Evolutionary conservation across 2,888 invertebrate species (phyloP).

Genomic region (Brenthis daphne): DNA sequence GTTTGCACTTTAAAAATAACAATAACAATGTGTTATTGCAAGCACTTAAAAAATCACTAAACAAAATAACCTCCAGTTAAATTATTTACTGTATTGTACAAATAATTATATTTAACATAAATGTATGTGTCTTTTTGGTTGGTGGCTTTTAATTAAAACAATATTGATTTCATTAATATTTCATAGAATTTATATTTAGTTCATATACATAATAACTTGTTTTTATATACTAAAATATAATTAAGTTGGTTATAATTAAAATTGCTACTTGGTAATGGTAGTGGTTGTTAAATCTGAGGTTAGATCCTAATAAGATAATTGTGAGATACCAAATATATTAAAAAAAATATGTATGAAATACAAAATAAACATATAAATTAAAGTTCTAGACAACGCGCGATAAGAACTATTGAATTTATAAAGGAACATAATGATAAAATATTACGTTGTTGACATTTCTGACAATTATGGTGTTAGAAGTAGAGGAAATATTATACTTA

Average conservation of each 20-base stretch:
- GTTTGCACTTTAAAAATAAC: conserved; percentile 33
- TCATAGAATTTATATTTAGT: too few species aligned
- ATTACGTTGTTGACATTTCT: conserved; percentile 25
- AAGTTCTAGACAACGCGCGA: conserved; percentile 2
- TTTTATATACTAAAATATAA: too few species aligned
- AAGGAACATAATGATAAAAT: conserved; percentile 26
- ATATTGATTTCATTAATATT: too few species aligned
- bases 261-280: neutral
- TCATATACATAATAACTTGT: too few species aligned
- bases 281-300: neutral
- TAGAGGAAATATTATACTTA: conserved; percentile 21
- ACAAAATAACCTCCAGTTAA: too few species aligned
- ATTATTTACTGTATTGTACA: too few species aligned
- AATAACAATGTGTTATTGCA: neutral
- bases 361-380: conserved; percentile 11
- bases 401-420: conserved; percentile 26
- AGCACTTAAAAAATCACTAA: conserved; percentile 6
- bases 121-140: neutral
- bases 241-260: neutral
- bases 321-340: neutral
- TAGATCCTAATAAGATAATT: conserved; percentile 3
- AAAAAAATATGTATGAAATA: conserved; percentile 11
- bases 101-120: too few species aligned
- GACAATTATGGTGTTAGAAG: conserved; percentile 23
- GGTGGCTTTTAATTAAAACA: neutral